These are phyloP conservation scores for Hippolais icterina DNA, from an alignment of 2,113 vertebrate species.

Conservation along the genomic window DNA sequence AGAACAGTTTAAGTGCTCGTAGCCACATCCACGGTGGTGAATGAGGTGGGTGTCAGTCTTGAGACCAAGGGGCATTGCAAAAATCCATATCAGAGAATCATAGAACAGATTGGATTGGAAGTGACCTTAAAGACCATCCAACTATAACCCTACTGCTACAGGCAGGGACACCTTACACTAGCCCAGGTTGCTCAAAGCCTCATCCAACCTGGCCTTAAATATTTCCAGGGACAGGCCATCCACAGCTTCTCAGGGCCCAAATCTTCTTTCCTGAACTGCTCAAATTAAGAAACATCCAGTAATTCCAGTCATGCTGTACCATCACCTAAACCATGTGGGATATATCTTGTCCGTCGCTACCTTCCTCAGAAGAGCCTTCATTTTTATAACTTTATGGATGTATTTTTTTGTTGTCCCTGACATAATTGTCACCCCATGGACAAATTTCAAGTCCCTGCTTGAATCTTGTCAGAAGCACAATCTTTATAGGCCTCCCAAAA, in stretches of 20 bases:
- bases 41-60: not conserved
- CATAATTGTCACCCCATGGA: not conserved
- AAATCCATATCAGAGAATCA: not conserved
- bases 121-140: not conserved
- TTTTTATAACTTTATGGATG: not conserved
- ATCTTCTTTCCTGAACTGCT: not conserved
- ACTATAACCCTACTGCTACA: not conserved
- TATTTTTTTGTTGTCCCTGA: not conserved
- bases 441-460: not conserved
- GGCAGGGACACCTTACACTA: not conserved
- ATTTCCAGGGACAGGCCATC: not conserved
- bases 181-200: not conserved
- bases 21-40: not conserved
- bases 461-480: not conserved
- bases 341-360: accelerated
- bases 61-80: not conserved
- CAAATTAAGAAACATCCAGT: not conserved
- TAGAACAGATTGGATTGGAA: not conserved
- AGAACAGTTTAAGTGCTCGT: not conserved
- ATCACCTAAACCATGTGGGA: not conserved
- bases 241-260: not conserved
- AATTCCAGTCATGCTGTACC: not conserved
- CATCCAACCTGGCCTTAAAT: not conserved
- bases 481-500: not conserved
- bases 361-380: not conserved